Conservation (phyloP, 2,888 invertebrate genomes). For the Antitype chi region DNA sequence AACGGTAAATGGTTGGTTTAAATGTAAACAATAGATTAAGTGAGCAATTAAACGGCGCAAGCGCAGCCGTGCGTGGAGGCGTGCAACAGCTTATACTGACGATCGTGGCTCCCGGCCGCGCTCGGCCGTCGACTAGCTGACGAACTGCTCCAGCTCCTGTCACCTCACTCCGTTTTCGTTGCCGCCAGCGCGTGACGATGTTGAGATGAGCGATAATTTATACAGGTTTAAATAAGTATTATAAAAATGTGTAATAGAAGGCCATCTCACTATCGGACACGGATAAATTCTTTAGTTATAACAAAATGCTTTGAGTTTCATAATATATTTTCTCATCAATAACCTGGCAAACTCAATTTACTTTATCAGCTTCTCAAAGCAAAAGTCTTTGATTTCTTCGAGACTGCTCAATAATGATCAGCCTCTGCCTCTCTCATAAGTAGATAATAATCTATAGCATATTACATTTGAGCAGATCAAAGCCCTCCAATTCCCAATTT, state of each 20-base stretch:
- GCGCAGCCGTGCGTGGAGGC: too few relatives aligned
- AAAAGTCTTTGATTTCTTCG: slow-evolving; percentile 7
- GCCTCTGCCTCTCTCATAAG: slow-evolving; percentile 27
- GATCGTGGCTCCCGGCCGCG: too few relatives aligned
- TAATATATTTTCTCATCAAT: background rate
- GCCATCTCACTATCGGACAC: background rate
- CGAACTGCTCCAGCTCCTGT: too few relatives aligned
- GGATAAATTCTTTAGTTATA: background rate
- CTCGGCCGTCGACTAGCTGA: too few relatives aligned
- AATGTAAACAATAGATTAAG: too few relatives aligned
- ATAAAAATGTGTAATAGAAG: background rate
- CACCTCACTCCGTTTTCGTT: too few relatives aligned
- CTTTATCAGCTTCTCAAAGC: slow-evolving; percentile 3
- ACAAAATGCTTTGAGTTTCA: background rate
- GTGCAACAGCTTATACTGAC: too few relatives aligned
- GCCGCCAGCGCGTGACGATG: too few relatives aligned
- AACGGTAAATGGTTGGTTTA: too few relatives aligned
- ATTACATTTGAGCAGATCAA: slow-evolving; percentile 63
- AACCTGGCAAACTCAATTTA: slow-evolving; percentile 9
- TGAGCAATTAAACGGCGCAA: too few relatives aligned
- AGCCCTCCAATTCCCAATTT: slow-evolving; percentile 73
- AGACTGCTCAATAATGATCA: slow-evolving; percentile 30
- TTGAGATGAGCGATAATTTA: too few relatives aligned
- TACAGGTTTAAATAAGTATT: background rate
- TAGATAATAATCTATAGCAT: slow-evolving; percentile 50